Conservation (phyloP, 2,888 invertebrate genomes). For the Spilosoma lubricipeda region DNA sequence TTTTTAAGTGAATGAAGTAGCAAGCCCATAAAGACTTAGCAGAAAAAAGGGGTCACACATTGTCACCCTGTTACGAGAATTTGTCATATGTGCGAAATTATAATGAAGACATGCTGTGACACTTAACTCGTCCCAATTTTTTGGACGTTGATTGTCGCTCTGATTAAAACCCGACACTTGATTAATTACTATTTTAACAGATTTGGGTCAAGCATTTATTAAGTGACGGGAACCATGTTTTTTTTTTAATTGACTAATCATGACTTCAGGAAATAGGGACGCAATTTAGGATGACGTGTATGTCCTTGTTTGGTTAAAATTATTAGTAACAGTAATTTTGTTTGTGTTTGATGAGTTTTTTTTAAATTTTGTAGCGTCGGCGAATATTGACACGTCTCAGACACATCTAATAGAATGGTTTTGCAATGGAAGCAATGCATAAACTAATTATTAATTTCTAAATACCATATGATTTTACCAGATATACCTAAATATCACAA, state of each 20-base stretch:
- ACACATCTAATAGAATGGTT: not conserved
- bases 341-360: not conserved
- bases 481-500: not conserved
- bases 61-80: constrained; percentile 40
- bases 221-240: constrained; percentile 28
- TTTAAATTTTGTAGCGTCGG: not conserved
- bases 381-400: not conserved
- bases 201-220: constrained; percentile 45
- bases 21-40: not conserved
- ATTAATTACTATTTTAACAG: constrained; percentile 39
- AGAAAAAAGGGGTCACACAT: not conserved
- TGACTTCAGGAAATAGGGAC: constrained; percentile 20
- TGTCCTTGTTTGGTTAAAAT: not conserved
- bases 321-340: not conserved
- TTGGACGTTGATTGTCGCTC: constrained; percentile 46
- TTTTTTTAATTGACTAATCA: constrained; percentile 27
- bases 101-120: constrained; percentile 55
- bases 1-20: not conserved
- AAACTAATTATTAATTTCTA: too few species aligned
- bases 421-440: not conserved
- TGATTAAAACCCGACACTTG: constrained; percentile 50
- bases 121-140: constrained; percentile 50
- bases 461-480: too few species aligned
- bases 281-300: constrained; percentile 9
- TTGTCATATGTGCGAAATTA: constrained; percentile 47